phyloP scores from a whole-genome alignment of 2,797 vertebrate species.

The Hemitrygon akajei region DNA sequence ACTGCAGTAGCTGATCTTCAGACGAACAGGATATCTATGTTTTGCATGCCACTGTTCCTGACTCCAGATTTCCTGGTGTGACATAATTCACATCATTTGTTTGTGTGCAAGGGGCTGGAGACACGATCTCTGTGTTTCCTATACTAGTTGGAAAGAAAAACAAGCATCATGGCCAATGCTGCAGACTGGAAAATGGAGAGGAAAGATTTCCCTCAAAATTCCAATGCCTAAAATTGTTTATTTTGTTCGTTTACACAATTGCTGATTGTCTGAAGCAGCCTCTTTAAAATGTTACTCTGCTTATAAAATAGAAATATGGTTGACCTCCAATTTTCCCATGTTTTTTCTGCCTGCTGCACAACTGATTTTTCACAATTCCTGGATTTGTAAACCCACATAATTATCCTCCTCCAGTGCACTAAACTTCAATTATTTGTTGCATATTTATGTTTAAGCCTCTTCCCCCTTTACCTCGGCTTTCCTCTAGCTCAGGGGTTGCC shows the following conservation, averaged over 20 bases:
- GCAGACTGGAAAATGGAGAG: background rate
- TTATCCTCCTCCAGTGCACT: background rate
- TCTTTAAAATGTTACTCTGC: background rate
- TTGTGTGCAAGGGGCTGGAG: background rate
- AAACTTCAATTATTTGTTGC: no score
- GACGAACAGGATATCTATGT: background rate
- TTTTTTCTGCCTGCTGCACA: no score
- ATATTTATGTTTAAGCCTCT: no score
- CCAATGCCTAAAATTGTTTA: background rate
- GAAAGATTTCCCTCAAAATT: background rate
- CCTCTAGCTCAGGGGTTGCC: no score
- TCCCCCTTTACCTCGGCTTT: no score
- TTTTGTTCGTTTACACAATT: background rate
- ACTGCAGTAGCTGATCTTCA: background rate
- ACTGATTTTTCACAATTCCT: no score
- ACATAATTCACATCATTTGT: background rate
- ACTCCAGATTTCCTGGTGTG: background rate
- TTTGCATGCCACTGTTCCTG: background rate
- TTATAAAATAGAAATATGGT: no score
- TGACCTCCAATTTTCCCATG: no score
- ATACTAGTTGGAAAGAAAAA: no score
- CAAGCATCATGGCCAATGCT: background rate
- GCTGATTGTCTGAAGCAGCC: background rate
- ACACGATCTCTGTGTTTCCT: background rate
- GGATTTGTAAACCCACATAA: background rate